phyloP scores from a whole-genome alignment of 2,888 invertebrate genomes.

The Eilema sororculum region DNA sequence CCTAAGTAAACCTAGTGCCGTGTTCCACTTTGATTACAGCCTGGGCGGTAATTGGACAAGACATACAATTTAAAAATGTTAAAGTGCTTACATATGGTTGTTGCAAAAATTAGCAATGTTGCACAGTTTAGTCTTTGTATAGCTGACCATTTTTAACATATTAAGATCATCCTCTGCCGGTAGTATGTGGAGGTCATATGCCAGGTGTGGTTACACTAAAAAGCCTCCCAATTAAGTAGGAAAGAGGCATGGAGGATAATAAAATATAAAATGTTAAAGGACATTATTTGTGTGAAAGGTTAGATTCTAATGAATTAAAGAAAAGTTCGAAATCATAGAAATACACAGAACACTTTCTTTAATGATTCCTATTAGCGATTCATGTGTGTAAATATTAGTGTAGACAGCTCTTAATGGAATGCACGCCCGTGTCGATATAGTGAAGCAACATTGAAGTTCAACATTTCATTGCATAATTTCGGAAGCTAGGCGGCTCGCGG shows the following conservation, averaged over 20 bases:
- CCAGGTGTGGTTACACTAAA: too few species aligned
- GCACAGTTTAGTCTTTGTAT: too few species aligned
- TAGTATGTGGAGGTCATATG: too few species aligned
- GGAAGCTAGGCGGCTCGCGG: slow-evolving; percentile 64
- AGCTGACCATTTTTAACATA: too few species aligned
- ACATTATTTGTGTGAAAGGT: neutral
- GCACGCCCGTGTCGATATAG: slow-evolving; percentile 52
- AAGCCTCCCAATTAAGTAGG: too few species aligned
- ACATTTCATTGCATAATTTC: slow-evolving; percentile 77
- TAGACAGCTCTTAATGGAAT: slow-evolving; percentile 33
- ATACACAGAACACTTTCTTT: neutral
- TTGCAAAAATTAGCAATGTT: too few species aligned
- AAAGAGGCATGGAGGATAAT: neutral
- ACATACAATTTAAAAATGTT: too few species aligned
- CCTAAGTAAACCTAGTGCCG: too few species aligned
- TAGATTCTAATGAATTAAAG: neutral
- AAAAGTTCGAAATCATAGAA: neutral
- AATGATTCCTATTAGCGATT: neutral
- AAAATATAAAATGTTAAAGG: neutral
- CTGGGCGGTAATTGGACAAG: too few species aligned
- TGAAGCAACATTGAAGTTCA: slow-evolving; percentile 68
- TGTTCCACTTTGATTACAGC: too few species aligned
- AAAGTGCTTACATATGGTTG: too few species aligned
- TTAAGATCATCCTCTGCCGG: too few species aligned
- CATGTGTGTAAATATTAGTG: slow-evolving; percentile 13